phyloP scores from a whole-genome alignment of 2,797 vertebrate species.

The Silurus lanzhouensis region DNA sequence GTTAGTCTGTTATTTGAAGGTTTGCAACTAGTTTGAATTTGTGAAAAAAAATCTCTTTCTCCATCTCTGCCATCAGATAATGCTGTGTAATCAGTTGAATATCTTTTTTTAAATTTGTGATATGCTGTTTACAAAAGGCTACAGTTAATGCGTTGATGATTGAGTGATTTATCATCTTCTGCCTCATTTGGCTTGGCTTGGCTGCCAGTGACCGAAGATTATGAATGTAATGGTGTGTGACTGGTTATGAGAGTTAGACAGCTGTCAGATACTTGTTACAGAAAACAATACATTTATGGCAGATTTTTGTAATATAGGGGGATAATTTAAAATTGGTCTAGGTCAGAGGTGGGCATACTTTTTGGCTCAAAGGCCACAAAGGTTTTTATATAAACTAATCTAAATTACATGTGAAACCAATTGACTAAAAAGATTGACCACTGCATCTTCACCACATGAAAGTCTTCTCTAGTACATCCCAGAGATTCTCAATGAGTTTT shows the following conservation, averaged over 20 bases:
- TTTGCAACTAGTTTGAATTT: background rate
- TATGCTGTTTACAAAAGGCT: background rate
- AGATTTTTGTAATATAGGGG: background rate
- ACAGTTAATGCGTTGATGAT: background rate
- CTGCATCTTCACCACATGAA: no score
- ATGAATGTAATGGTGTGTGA: constrained; percentile 19
- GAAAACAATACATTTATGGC: background rate
- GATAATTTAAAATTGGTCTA: no score
- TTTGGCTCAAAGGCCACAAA: no score
- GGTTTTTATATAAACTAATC: no score
- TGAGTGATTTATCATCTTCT: background rate
- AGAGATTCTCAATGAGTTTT: no score
- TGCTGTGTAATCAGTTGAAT: background rate
- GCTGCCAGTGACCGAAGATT: background rate
- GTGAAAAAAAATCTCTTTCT: no score
- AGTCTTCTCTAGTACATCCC: no score
- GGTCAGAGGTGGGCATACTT: no score
- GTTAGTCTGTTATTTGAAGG: background rate
- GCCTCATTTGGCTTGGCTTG: background rate
- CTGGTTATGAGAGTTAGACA: constrained; percentile 12
- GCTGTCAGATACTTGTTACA: constrained; percentile 41
- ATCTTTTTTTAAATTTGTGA: background rate
- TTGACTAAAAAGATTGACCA: no score
- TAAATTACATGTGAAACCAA: no score
- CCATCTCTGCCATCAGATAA: background rate